These are phyloP conservation scores for Penaeus indicus DNA, from an alignment of 1,140 invertebrate species.

Conservation along the genomic window DNA sequence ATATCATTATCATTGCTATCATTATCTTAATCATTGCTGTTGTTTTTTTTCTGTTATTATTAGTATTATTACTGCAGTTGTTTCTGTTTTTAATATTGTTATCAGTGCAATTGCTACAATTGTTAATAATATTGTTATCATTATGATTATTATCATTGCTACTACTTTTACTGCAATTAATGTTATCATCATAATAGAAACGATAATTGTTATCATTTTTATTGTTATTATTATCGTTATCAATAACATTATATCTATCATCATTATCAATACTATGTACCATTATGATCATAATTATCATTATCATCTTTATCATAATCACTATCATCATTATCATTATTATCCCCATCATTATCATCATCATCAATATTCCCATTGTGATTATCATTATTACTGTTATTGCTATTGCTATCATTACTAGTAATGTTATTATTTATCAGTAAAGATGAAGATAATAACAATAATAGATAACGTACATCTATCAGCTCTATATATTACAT, in stretches of 20 bases:
- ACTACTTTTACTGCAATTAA: background rate
- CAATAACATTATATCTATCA: background rate
- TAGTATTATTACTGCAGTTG: too few relatives aligned
- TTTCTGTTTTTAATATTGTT: too few relatives aligned
- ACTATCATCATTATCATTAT: too few relatives aligned
- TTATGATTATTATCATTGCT: background rate
- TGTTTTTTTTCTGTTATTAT: too few relatives aligned
- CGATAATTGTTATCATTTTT: conserved; percentile 26
- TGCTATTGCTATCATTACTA: background rate
- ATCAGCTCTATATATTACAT: too few relatives aligned
- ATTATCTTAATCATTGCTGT: too few relatives aligned
- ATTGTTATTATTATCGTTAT: background rate
- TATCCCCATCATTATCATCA: too few relatives aligned
- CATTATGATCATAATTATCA: background rate
- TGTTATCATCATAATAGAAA: conserved; percentile 23
- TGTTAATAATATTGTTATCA: background rate
- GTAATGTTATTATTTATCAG: background rate
- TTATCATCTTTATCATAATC: too few relatives aligned
- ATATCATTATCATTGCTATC: too few relatives aligned
- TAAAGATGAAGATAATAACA: background rate
- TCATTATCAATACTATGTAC: background rate
- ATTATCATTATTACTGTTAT: too few relatives aligned
- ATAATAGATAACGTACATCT: too few relatives aligned
- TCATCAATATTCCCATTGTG: too few relatives aligned
- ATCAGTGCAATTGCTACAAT: background rate